phyloP scores from a whole-genome alignment of 2,113 vertebrate species.

The Pao palembangensis region DNA sequence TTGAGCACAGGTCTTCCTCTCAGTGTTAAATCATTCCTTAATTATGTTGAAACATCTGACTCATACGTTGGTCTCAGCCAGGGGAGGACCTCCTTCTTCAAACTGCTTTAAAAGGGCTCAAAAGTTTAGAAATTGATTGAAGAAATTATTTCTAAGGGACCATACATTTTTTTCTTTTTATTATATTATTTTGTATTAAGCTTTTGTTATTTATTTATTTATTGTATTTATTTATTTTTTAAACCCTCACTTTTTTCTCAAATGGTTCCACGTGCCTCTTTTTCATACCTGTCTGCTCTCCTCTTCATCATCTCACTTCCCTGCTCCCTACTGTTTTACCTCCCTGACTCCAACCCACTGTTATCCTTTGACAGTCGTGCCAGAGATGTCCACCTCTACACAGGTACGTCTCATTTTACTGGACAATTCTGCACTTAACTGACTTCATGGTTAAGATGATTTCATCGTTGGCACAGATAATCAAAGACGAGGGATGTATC shows the following conservation, averaged over 20 bases:
- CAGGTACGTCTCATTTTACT: constrained; percentile 58
- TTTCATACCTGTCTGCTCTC: constrained; percentile 18
- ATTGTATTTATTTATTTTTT: neutral
- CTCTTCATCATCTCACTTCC: constrained; percentile 45
- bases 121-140: constrained; percentile 17
- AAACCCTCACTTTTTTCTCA: neutral
- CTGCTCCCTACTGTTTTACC: constrained; percentile 51
- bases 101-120: constrained; percentile 53
- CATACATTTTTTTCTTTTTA: constrained; percentile 27
- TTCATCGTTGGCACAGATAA: constrained; percentile 56
- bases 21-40: constrained; percentile 34
- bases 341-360: constrained; percentile 67
- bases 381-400: constrained; percentile 72
- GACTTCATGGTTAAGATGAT: constrained; percentile 1
- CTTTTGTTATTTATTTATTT: constrained; percentile 37
- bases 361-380: constrained; percentile 59
- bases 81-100: constrained; percentile 50
- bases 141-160: constrained; percentile 6
- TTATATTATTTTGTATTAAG: neutral
- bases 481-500: constrained; percentile 64
- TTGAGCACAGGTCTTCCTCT: constrained; percentile 29
- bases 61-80: constrained; percentile 31
- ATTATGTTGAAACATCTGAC: constrained; percentile 50
- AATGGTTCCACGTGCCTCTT: constrained; percentile 42
- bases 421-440: neutral